phyloP scores from a whole-genome alignment of 2,888 invertebrate species.

The Hedychridium roseum region DNA sequence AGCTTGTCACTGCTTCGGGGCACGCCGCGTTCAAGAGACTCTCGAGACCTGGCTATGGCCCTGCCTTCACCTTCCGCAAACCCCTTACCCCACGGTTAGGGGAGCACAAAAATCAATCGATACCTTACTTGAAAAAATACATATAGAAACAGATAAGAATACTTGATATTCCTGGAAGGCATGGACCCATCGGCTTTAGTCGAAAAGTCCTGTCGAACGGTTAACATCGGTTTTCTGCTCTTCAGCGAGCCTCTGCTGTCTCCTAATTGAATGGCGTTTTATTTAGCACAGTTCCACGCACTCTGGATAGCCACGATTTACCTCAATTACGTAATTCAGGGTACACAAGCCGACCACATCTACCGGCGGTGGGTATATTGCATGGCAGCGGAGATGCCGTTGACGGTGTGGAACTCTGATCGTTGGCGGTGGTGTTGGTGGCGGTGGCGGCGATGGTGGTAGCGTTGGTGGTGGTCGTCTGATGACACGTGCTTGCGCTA shows the following conservation, averaged over 20 bases:
- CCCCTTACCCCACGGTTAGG: slow-evolving; percentile 10
- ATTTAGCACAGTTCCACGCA: slow-evolving; percentile 57
- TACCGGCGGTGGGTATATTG: slow-evolving; percentile 38
- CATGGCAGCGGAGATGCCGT: slow-evolving; percentile 32
- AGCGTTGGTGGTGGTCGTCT: slow-evolving; percentile 41
- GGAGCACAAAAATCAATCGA: too few relatives aligned
- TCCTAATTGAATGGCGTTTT: slow-evolving; percentile 58
- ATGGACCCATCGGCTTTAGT: slow-evolving; percentile 39
- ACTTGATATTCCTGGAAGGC: neutral
- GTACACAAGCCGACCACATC: slow-evolving; percentile 48
- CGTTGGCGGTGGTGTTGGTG: slow-evolving; percentile 11
- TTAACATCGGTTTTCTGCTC: too few relatives aligned
- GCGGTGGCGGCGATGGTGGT: slow-evolving; percentile 8
- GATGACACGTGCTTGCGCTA: slow-evolving; percentile 59
- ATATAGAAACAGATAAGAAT: neutral
- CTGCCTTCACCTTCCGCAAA: neutral
- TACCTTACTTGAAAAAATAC: too few relatives aligned
- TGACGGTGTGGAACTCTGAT: slow-evolving; percentile 10
- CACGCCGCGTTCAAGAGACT: slow-evolving; percentile 43
- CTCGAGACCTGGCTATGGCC: slow-evolving; percentile 20
- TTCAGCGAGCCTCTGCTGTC: slow-evolving; percentile 39
- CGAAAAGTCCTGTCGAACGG: slow-evolving; percentile 25
- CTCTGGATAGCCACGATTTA: slow-evolving; percentile 56
- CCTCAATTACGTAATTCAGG: slow-evolving; percentile 59
- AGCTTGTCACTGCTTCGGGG: slow-evolving; percentile 59